Evolutionary conservation across 1,140 invertebrate genomes (phyloP).

Genomic region (Saxidomus purpurata): DNA sequence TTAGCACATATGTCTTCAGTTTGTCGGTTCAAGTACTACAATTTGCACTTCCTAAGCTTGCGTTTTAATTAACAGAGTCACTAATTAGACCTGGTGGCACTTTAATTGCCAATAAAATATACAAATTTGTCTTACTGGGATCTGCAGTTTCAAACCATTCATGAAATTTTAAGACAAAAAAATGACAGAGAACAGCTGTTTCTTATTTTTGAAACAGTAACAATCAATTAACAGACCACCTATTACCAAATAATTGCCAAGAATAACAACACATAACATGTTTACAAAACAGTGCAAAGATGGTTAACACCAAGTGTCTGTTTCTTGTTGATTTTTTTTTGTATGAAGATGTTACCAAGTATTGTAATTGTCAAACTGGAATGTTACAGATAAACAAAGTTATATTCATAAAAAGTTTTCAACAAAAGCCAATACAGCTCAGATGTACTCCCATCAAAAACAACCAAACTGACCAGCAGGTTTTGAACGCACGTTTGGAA

Average conservation of each 20-base stretch:
- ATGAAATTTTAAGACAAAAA: slow-evolving; percentile 15
- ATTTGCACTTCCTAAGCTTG: neutral
- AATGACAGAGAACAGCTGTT: neutral
- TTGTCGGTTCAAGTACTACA: neutral
- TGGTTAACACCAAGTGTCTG: neutral
- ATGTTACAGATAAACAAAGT: no score
- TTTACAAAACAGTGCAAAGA: neutral
- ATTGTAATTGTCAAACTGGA: neutral
- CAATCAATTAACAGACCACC: neutral
- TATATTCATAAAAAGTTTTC: no score
- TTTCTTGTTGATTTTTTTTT: neutral
- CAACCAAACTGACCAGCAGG: no score
- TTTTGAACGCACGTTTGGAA: no score
- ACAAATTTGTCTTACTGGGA: neutral
- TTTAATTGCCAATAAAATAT: slow-evolving; percentile 21
- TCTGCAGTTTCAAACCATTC: neutral
- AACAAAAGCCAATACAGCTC: no score
- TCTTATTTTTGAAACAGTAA: neutral
- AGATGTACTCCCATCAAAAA: no score
- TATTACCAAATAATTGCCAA: neutral
- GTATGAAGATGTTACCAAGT: neutral
- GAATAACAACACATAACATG: neutral
- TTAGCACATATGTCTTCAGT: neutral
- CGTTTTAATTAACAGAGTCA: neutral
- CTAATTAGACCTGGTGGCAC: neutral